A percentile compares a stretch with the other conserved stretches of the same genome.
Conservation (phyloP, 2,113 vertebrate genomes). For the Nothocercus nigrocapillus region DNA sequence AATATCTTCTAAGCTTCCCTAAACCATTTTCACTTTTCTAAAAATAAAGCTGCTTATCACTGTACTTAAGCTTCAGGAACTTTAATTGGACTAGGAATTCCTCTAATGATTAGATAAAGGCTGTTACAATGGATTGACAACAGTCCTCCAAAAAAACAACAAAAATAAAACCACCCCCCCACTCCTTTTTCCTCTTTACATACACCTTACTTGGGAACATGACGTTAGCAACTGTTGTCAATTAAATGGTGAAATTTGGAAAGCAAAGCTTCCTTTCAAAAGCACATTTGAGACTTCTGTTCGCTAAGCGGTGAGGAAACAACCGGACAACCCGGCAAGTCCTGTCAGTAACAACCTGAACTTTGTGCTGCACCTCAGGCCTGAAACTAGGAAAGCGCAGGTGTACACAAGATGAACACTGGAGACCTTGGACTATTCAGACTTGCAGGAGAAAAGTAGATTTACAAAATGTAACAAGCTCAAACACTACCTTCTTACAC, state of each 20-base stretch:
- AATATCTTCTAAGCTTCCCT: constrained; percentile 5
- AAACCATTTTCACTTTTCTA: constrained; percentile 47
- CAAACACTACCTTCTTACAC: neutral
- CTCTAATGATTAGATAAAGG: constrained; percentile 63
- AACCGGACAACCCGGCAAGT: neutral
- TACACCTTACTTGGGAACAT: neutral
- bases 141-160: neutral
- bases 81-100: constrained; percentile 63
- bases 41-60: constrained; percentile 64
- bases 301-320: neutral
- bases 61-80: constrained; percentile 46
- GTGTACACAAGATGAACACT: accelerated
- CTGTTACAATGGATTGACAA: neutral
- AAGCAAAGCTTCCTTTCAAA: neutral
- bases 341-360: neutral
- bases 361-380: neutral
- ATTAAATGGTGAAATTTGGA: neutral
- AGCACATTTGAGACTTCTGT: neutral
- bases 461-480: neutral
- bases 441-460: neutral
- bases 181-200: neutral
- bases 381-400: neutral
- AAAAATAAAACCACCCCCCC: neutral
- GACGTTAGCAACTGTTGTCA: neutral
- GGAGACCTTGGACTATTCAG: neutral